A percentile compares a stretch with the other conserved stretches of the same genome.
phyloP scores from a whole-genome alignment of 2,888 invertebrate species.

The Erannis defoliaria region DNA sequence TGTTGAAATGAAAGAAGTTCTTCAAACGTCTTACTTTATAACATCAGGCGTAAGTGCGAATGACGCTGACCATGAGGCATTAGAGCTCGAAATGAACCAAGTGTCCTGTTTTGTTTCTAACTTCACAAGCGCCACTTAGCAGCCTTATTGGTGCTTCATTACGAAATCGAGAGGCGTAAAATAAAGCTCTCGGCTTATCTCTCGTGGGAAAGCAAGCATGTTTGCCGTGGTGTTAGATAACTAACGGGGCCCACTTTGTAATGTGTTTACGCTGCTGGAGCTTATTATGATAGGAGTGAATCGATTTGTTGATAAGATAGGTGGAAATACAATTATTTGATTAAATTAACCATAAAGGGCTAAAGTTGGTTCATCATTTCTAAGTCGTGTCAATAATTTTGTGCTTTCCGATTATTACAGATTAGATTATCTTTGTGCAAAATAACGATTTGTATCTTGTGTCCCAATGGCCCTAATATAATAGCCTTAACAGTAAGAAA shows the following conservation, averaged over 20 bases:
- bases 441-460: no score
- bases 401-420: no score
- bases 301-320: conserved; percentile 28
- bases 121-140: conserved; percentile 29
- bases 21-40: neutral
- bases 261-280: conserved; percentile 36
- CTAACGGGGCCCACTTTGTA: conserved; percentile 27
- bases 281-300: conserved; percentile 35
- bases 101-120: conserved; percentile 23
- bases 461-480: no score
- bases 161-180: conserved; percentile 49
- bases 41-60: conserved; percentile 8
- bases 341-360: conserved; percentile 6
- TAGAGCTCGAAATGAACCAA: conserved; percentile 2
- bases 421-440: no score
- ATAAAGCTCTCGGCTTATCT: conserved; percentile 62
- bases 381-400: neutral
- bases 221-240: conserved; percentile 61
- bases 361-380: neutral
- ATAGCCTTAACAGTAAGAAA: no score
- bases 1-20: neutral
- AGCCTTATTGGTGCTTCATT: conserved; percentile 38
- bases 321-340: conserved; percentile 15
- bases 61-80: conserved; percentile 1
- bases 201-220: conserved; percentile 65